These are phyloP conservation scores for Caenorhabditis latens DNA, from an alignment of 1,140 invertebrate genomes.

Conservation along the genomic window DNA sequence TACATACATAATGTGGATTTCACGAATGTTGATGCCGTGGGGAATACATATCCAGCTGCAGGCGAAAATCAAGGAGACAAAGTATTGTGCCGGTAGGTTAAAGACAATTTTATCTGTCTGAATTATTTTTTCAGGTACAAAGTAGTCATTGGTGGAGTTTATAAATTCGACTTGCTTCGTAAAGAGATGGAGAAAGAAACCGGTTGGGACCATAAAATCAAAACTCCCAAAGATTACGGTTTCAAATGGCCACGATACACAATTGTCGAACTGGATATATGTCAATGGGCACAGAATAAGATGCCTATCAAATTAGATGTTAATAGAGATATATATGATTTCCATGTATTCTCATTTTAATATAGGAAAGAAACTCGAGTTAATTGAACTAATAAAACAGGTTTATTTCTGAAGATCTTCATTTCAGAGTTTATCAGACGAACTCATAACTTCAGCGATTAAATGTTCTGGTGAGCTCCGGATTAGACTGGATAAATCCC, in stretches of 20 bases:
- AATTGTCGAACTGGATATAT: slow-evolving; percentile 38
- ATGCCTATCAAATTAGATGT: slow-evolving; percentile 1
- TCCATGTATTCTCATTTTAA: slow-evolving; percentile 23
- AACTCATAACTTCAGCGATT: background rate
- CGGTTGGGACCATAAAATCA: slow-evolving; percentile 14
- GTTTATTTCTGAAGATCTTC: background rate
- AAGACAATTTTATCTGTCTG: background rate
- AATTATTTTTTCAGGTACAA: slow-evolving; percentile 6
- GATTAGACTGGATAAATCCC: background rate
- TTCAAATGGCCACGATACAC: slow-evolving; percentile 20
- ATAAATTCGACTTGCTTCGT: background rate
- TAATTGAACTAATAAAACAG: background rate
- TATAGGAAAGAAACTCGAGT: background rate
- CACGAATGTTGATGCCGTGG: slow-evolving; percentile 30
- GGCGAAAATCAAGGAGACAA: background rate
- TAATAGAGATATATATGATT: slow-evolving; percentile 21
- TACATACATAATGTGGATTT: slow-evolving; percentile 16
- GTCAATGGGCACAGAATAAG: background rate
- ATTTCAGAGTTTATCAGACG: background rate
- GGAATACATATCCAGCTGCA: background rate
- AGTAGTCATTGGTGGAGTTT: slow-evolving; percentile 17
- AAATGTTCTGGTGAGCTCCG: background rate
- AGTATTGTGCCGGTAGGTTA: background rate
- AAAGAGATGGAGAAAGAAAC: slow-evolving; percentile 8
- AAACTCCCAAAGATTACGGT: slow-evolving; percentile 12